Conservation (phyloP, 2,797 vertebrate genomes). For the Tympanoctomys barrerae region DNA sequence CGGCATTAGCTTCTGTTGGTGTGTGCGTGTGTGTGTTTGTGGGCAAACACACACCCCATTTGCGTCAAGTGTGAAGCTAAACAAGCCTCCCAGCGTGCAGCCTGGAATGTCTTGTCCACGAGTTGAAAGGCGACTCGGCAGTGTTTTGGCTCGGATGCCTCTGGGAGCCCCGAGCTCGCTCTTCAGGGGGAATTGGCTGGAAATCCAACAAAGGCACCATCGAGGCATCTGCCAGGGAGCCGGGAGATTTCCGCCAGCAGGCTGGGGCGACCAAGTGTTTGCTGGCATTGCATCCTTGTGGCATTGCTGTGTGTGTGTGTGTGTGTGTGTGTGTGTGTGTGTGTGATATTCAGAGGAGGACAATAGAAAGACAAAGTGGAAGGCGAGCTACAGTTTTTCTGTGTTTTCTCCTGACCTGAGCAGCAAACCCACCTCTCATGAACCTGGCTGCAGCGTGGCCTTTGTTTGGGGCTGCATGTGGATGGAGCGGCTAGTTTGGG, state of each 20-base stretch:
- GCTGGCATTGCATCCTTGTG: not conserved
- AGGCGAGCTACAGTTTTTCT: not conserved
- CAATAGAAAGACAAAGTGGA: not conserved
- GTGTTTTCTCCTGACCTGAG: not conserved
- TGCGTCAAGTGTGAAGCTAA: conserved; percentile 82
- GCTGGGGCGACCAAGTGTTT: conserved; percentile 26
- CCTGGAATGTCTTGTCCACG: conserved; percentile 79
- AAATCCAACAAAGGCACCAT: conserved; percentile 76
- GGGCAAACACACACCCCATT: conserved; percentile 80
- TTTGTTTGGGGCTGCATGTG: not conserved
- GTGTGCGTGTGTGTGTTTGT: conserved; percentile 78
- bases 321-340: not conserved
- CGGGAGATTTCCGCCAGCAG: conserved; percentile 32
- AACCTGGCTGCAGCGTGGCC: not conserved
- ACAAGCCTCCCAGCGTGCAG: conserved; percentile 72
- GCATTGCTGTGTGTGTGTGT: not conserved
- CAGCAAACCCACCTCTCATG: not conserved
- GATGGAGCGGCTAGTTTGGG: not conserved
- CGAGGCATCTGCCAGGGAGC: conserved; percentile 58
- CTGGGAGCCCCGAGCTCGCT: conserved; percentile 56
- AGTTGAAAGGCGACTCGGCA: conserved; percentile 72
- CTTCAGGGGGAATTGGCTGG: conserved; percentile 60
- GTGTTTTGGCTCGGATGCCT: conserved; percentile 74
- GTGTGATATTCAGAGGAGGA: not conserved
- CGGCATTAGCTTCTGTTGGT: conserved; percentile 73